phyloP scores from a whole-genome alignment of 1,140 invertebrate genomes.

The Diabrotica undecimpunctata region DNA sequence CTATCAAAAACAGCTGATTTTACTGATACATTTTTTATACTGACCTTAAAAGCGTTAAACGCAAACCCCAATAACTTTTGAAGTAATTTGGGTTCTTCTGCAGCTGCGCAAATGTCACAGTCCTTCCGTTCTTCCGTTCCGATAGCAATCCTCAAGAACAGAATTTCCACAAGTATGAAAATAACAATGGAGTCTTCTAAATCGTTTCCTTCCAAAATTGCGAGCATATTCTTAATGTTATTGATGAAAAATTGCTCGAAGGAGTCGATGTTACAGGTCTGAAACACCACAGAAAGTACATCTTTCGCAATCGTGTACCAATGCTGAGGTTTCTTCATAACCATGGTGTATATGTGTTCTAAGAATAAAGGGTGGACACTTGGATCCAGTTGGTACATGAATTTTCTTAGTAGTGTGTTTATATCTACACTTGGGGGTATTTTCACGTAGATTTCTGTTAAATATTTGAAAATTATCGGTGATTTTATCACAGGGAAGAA shows the following conservation, averaged over 20 bases:
- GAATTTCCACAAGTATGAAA: constrained; percentile 32
- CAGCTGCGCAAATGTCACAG: constrained; percentile 13
- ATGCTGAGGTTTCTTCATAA: constrained; percentile 3
- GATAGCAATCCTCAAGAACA: constrained; percentile 35
- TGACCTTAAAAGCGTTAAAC: constrained; percentile 24
- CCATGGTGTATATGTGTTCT: constrained; percentile 2
- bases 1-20: no score
- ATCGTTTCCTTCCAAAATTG: constrained; percentile 20
- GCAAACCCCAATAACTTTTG: constrained; percentile 20
- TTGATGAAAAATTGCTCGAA: constrained; percentile 30
- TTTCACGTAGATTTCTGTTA: constrained; percentile 21
- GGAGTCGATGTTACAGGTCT: constrained; percentile 16
- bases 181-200: constrained; percentile 22
- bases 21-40: background rate
- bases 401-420: constrained; percentile 16
- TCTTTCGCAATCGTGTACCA: constrained; percentile 17
- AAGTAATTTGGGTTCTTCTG: constrained; percentile 20
- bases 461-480: constrained; percentile 25
- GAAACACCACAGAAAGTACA: constrained; percentile 25
- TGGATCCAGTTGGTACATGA: constrained; percentile 16
- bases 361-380: constrained; percentile 15
- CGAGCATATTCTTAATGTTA: constrained; percentile 25
- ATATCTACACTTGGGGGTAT: constrained; percentile 12
- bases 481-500: constrained; percentile 18
- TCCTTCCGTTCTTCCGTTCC: constrained; percentile 9